Conservation (phyloP, 2,888 invertebrate species). For the Minunthozetes semirufus region DNA sequence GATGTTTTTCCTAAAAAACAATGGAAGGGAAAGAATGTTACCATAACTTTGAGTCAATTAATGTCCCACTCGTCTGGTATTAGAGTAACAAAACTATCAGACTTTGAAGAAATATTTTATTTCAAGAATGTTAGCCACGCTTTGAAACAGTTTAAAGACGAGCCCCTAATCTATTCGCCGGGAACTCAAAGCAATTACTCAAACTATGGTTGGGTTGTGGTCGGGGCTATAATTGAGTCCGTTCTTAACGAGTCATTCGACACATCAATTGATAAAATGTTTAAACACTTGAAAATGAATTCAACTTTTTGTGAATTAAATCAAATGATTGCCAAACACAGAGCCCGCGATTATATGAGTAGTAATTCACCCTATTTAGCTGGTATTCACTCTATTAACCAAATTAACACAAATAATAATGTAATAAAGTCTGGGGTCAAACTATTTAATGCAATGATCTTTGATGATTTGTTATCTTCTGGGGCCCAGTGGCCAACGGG, state of each 20-base stretch:
- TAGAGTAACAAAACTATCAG: not conserved
- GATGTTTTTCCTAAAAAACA: constrained; percentile 10
- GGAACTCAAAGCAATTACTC: constrained; percentile 1
- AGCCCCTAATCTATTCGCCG: not conserved
- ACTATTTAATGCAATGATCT: not conserved
- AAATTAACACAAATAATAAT: not conserved
- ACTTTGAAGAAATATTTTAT: not conserved
- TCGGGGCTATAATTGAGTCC: constrained; percentile 10
- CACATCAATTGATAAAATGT: not conserved
- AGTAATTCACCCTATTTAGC: not conserved
- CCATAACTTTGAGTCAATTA: constrained; percentile 17
- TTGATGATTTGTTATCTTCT: not conserved
- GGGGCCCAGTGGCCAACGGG: not conserved
- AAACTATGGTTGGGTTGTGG: not conserved
- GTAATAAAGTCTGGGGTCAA: not conserved
- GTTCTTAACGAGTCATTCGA: not conserved
- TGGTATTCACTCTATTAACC: not conserved
- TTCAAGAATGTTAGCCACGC: not conserved
- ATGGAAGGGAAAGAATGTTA: not conserved
- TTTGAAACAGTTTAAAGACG: not conserved
- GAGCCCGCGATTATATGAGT: not conserved
- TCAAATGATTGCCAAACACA: not conserved
- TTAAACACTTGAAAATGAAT: not conserved
- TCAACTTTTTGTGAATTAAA: not conserved
- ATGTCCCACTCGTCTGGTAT: constrained; percentile 16